Conservation (phyloP, 2,888 invertebrate genomes). For the Cyclophora punctaria region DNA sequence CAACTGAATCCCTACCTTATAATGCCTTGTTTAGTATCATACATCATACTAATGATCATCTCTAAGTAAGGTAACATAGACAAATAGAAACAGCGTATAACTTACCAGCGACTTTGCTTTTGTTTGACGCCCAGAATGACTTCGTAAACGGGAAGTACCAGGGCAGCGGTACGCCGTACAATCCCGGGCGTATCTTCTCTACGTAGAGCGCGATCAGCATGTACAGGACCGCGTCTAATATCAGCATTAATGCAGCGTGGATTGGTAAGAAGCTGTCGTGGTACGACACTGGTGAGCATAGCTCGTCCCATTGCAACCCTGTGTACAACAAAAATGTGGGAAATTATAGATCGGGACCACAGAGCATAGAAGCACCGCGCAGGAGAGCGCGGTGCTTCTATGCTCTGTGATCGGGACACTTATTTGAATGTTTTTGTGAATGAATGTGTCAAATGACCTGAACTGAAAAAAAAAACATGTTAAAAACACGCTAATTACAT, state of each 20-base stretch:
- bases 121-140: conserved; percentile 71
- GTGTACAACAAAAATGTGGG: not conserved
- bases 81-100: too few relatives aligned
- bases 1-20: too few relatives aligned
- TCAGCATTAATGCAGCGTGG: conserved; percentile 81
- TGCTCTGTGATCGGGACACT: not conserved
- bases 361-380: too few relatives aligned
- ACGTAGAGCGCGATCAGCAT: conserved; percentile 87
- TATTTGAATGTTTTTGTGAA: not conserved
- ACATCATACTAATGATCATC: too few relatives aligned
- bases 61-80: too few relatives aligned
- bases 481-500: too few relatives aligned
- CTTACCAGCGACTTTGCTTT: conserved; percentile 44
- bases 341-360: not conserved
- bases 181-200: conserved; percentile 90
- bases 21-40: too few relatives aligned
- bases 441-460: not conserved
- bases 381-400: too few relatives aligned
- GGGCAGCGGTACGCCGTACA: conserved; percentile 87
- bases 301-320: conserved; percentile 79
- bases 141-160: conserved; percentile 88
- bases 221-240: conserved; percentile 82
- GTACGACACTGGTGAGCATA: conserved; percentile 78
- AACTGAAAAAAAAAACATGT: not conserved
- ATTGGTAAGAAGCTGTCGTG: conserved; percentile 84